phyloP scores from a whole-genome alignment of 2,797 vertebrate genomes.

The Antennarius maculatus region DNA sequence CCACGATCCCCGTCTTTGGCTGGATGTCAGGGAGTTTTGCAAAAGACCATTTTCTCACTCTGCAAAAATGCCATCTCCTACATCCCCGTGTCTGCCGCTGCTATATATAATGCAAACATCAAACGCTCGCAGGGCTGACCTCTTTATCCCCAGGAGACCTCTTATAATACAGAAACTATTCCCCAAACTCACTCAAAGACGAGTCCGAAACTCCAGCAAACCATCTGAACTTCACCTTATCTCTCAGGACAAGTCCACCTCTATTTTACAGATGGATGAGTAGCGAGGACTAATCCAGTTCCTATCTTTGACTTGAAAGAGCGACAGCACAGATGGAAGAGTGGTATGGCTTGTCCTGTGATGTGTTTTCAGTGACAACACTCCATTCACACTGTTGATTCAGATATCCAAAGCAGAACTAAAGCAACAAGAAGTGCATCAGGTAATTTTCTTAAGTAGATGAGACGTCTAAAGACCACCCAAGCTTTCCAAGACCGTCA shows the following conservation, averaged over 20 bases:
- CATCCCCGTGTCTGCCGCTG: slow-evolving; percentile 48
- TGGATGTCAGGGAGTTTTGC: slow-evolving; percentile 65
- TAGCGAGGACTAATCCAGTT: slow-evolving; percentile 39
- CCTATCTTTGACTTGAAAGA: slow-evolving; percentile 42
- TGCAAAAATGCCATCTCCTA: slow-evolving; percentile 72
- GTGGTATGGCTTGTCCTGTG: slow-evolving; percentile 7
- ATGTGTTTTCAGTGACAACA: slow-evolving; percentile 2
- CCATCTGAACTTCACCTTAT: slow-evolving; percentile 61
- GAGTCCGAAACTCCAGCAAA: slow-evolving; percentile 27
- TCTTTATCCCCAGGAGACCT: slow-evolving; percentile 50
- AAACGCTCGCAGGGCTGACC: slow-evolving; percentile 66
- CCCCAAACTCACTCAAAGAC: slow-evolving; percentile 27
- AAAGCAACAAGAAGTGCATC: too few species aligned
- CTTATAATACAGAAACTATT: slow-evolving; percentile 56
- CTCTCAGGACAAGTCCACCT: slow-evolving; percentile 54
- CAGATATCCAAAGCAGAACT: too few species aligned
- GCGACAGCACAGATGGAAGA: slow-evolving; percentile 14
- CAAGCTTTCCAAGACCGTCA: too few species aligned
- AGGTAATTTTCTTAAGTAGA: too few species aligned
- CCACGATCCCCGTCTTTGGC: slow-evolving; percentile 69
- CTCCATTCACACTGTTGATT: neutral
- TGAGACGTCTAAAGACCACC: too few species aligned
- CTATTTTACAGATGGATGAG: slow-evolving; percentile 50
- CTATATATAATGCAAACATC: slow-evolving; percentile 74
- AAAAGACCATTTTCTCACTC: slow-evolving; percentile 72